Conservation (phyloP, 1,140 invertebrate genomes). For the Probaryconus sp. region DNA sequence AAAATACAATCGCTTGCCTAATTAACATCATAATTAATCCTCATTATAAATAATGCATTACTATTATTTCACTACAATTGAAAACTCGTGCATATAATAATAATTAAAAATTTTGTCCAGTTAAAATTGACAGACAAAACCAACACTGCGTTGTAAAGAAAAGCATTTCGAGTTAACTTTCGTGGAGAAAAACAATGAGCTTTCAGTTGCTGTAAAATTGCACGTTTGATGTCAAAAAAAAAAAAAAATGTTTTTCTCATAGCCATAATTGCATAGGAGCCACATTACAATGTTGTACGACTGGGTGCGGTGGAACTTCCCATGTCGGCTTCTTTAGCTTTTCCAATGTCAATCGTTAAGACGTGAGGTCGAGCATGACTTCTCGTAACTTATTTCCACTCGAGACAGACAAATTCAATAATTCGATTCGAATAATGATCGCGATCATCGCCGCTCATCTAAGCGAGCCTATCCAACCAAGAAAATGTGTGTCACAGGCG, state of each 20-base stretch:
- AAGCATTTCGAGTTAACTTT: too few relatives aligned
- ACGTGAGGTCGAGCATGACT: conserved; percentile 56
- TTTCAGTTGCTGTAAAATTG: conserved; percentile 31
- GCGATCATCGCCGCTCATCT: neutral
- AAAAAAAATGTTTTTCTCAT: conserved; percentile 35
- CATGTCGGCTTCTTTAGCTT: conserved; percentile 45
- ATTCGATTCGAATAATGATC: conserved; percentile 13
- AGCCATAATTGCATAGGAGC: conserved; percentile 13
- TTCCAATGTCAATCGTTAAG: conserved; percentile 58
- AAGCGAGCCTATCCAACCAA: neutral
- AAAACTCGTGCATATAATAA: too few relatives aligned
- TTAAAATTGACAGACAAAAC: too few relatives aligned
- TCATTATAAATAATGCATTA: too few relatives aligned
- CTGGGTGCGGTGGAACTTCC: conserved; percentile 40
- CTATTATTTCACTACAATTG: too few relatives aligned
- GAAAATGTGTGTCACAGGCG: neutral
- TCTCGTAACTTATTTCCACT: conserved; percentile 37
- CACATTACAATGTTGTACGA: conserved; percentile 15
- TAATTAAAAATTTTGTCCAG: too few relatives aligned
- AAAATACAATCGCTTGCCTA: too few relatives aligned
- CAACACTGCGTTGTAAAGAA: neutral
- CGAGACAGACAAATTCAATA: conserved; percentile 23
- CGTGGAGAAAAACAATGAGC: too few relatives aligned
- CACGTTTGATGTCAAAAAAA: conserved; percentile 25
- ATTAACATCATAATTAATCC: too few relatives aligned